Conservation (phyloP, 2,113 vertebrate genomes). For the Etia nguti region DNA sequence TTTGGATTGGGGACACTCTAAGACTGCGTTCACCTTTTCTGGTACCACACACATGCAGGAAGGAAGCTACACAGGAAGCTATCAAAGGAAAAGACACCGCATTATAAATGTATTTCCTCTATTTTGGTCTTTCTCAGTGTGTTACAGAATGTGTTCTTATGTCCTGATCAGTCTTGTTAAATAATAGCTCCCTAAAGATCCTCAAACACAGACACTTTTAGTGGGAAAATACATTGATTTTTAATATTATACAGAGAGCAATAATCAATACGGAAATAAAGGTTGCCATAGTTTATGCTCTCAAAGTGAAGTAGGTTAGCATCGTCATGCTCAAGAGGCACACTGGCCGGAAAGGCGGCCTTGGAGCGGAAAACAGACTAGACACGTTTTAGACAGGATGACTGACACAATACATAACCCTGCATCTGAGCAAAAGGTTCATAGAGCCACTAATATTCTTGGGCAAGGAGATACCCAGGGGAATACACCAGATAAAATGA, state of each 20-base stretch:
- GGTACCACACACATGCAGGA: neutral
- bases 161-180: constrained; percentile 1
- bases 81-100: neutral
- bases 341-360: neutral
- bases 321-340: neutral
- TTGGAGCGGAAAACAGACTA: neutral
- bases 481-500: constrained; percentile 10
- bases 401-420: neutral
- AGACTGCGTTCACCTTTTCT: neutral
- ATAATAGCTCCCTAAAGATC: constrained; percentile 1
- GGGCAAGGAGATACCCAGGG: neutral
- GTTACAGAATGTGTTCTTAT: neutral
- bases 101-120: neutral
- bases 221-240: neutral
- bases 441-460: constrained; percentile 28
- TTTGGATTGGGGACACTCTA: neutral
- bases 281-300: neutral
- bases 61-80: neutral
- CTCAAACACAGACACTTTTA: neutral
- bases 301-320: neutral
- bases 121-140: neutral
- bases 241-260: neutral
- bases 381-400: neutral
- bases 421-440: neutral
- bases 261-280: constrained; percentile 12